A percentile compares a stretch with the other conserved stretches of the same genome.
phyloP scores from a whole-genome alignment of 1,140 invertebrate species.

The Protaetia brevitarsis region DNA sequence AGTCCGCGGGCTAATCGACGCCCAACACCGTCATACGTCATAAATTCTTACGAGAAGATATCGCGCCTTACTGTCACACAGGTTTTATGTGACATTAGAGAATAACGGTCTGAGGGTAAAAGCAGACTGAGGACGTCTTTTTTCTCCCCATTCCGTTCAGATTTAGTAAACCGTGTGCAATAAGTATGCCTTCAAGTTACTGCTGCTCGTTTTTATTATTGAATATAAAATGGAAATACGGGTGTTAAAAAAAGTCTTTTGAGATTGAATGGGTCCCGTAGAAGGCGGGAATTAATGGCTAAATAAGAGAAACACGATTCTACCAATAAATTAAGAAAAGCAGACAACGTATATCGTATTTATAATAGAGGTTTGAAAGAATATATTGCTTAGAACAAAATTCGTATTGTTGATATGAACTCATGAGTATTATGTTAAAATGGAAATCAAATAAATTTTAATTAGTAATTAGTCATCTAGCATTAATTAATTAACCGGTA shows the following conservation, averaged over 20 bases:
- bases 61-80: neutral
- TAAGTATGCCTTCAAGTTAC: neutral
- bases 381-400: neutral
- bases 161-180: neutral
- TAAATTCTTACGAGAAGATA: neutral
- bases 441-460: too few species aligned
- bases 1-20: neutral
- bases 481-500: too few species aligned
- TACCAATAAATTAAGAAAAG: neutral
- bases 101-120: neutral
- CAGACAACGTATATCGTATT: neutral
- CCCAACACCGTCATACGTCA: constrained; percentile 5
- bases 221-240: neutral
- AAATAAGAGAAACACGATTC: constrained; percentile 1
- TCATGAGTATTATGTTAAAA: too few species aligned
- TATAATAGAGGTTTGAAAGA: neutral
- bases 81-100: neutral
- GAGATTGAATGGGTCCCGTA: neutral
- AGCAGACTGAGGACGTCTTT: neutral
- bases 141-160: neutral
- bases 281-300: neutral
- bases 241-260: neutral
- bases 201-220: constrained; percentile 7
- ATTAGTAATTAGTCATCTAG: too few species aligned
- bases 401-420: neutral